A percentile compares a stretch with the other conserved stretches of the same genome.
These are phyloP conservation scores for Macrophya alboannulata DNA, from an alignment of 2,888 invertebrate species.

Conservation along the genomic window DNA sequence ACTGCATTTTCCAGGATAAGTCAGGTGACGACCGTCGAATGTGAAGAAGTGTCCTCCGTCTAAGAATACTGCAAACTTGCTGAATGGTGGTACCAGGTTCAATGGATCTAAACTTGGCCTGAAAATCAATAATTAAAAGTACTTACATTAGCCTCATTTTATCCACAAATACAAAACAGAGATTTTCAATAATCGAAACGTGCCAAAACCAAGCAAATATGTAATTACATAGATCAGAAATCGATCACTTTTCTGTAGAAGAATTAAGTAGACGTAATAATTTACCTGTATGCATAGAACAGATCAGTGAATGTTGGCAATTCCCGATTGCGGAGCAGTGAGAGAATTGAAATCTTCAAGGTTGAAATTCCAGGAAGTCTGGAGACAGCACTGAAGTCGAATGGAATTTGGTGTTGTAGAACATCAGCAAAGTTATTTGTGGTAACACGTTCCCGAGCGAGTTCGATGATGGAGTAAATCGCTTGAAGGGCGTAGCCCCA, in stretches of 20 bases:
- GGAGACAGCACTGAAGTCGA: conserved; percentile 77
- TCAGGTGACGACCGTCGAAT: conserved; percentile 92
- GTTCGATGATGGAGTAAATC: conserved; percentile 82
- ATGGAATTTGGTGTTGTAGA: conserved; percentile 76
- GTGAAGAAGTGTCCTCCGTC: conserved; percentile 94
- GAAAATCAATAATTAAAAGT: conserved; percentile 15
- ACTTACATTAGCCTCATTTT: not conserved
- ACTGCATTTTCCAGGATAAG: conserved; percentile 91
- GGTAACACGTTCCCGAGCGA: conserved; percentile 79
- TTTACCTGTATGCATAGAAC: conserved; percentile 83
- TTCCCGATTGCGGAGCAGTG: conserved; percentile 84
- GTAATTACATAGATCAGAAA: not conserved
- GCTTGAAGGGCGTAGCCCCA: conserved; percentile 83
- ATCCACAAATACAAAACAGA: not conserved
- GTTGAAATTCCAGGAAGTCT: conserved; percentile 83
- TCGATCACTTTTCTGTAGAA: not conserved
- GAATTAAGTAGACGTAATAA: conserved; percentile 60
- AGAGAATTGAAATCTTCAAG: conserved; percentile 84
- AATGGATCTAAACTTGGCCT: conserved; percentile 80
- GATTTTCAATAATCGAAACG: not conserved
- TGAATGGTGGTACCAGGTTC: conserved; percentile 85
- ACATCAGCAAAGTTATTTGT: conserved; percentile 75
- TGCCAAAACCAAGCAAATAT: not conserved
- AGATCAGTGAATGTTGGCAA: conserved; percentile 82
- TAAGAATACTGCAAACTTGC: conserved; percentile 84